These are phyloP conservation scores for Rhodinocichla rosea DNA, from an alignment of 2,113 vertebrate species.

Conservation along the genomic window DNA sequence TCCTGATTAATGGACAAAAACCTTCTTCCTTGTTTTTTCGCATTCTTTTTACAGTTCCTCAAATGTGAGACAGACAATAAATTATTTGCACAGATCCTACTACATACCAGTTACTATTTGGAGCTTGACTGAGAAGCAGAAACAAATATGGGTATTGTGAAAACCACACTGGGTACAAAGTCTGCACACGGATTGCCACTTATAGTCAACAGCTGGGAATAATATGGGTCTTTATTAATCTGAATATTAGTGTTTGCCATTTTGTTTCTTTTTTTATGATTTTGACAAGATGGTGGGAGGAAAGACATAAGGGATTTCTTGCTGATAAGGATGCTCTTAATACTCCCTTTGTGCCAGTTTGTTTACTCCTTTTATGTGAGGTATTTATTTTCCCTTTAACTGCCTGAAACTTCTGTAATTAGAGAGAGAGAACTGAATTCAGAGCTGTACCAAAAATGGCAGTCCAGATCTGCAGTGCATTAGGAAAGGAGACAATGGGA, in stretches of 20 bases:
- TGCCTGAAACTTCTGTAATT: background rate
- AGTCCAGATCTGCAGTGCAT: conserved; percentile 13
- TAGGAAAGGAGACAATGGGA: conserved; percentile 25
- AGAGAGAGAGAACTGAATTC: conserved; percentile 1
- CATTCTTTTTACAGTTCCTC: conserved; percentile 32
- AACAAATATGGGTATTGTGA: conserved; percentile 53
- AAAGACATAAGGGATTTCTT: background rate
- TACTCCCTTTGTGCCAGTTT: background rate
- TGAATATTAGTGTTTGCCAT: conserved; percentile 44
- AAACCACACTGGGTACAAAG: conserved; percentile 19
- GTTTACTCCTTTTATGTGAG: background rate
- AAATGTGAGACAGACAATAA: conserved; percentile 43
- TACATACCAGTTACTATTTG: conserved; percentile 49
- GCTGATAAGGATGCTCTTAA: background rate
- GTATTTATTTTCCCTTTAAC: background rate
- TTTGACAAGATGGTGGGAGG: conserved; percentile 43
- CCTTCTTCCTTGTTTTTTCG: conserved; percentile 11
- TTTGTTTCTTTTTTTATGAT: conserved; percentile 28
- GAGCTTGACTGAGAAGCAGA: conserved; percentile 59
- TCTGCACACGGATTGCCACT: conserved; percentile 43
- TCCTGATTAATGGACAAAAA: conserved; percentile 23
- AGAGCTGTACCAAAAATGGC: conserved; percentile 47
- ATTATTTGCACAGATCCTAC: conserved; percentile 1
- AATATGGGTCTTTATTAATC: conserved; percentile 43
- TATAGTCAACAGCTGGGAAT: conserved; percentile 32